Percentiles rank a stretch among this genome's conserved stretches.
phyloP scores from a whole-genome alignment of 2,888 invertebrate species.

The Lydus trimaculatus region DNA sequence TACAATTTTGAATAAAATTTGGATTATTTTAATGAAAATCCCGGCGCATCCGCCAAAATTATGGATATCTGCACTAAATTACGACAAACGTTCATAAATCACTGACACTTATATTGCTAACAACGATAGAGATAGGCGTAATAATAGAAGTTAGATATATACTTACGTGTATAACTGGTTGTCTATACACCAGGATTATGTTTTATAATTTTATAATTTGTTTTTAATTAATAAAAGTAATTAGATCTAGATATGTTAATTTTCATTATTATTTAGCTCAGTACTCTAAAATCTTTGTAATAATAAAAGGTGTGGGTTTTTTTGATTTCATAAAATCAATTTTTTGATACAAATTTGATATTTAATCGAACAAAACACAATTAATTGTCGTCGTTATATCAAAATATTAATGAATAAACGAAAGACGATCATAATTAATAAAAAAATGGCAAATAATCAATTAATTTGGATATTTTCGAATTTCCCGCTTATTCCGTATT shows the following conservation, averaged over 20 bases:
- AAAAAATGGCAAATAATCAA: too few species aligned
- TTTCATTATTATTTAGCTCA: too few species aligned
- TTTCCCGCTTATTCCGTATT: slow-evolving; percentile 27
- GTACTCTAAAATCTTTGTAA: too few species aligned
- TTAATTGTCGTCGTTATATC: too few species aligned
- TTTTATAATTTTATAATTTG: not conserved
- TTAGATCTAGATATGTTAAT: too few species aligned
- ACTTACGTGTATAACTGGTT: not conserved
- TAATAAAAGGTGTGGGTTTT: too few species aligned
- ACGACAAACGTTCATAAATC: not conserved
- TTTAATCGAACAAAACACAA: too few species aligned
- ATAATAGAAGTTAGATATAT: not conserved
- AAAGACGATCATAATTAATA: too few species aligned
- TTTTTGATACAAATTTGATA: too few species aligned
- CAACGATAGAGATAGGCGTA: not conserved
- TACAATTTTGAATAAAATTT: not conserved
- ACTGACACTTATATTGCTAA: not conserved
- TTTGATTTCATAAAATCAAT: too few species aligned
- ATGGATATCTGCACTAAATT: not conserved
- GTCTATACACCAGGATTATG: not conserved
- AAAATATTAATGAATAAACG: too few species aligned
- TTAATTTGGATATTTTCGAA: not conserved
- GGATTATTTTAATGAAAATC: not conserved
- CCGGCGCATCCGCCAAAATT: not conserved
- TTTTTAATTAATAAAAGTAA: too few species aligned